Evolutionary conservation across 2,113 vertebrate species (phyloP).

Genomic region (Hemicordylus capensis): DNA sequence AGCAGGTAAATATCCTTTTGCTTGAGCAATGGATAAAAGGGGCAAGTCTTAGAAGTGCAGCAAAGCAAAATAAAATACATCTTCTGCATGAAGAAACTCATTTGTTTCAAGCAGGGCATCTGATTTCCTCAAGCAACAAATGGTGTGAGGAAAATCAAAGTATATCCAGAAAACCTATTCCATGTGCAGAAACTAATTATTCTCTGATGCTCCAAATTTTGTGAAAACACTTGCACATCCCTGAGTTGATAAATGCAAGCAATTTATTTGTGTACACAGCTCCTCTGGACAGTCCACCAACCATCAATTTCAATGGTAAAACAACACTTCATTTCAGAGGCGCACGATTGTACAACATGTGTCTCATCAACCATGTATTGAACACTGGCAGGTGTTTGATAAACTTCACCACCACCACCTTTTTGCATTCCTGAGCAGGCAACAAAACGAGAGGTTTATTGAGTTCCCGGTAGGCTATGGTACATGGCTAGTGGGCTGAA

Average conservation of each 20-base stretch:
- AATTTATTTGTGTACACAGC: background rate
- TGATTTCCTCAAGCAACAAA: background rate
- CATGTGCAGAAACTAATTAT: background rate
- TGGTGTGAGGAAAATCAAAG: background rate
- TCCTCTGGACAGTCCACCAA: background rate
- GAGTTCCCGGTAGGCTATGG: background rate
- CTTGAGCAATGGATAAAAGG: background rate
- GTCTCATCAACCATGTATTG: background rate
- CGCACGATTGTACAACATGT: background rate
- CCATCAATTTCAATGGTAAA: too few species aligned
- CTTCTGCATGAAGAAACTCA: background rate
- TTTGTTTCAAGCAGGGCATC: background rate
- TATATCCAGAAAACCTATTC: background rate
- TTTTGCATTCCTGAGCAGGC: background rate
- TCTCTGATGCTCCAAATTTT: background rate
- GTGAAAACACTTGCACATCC: background rate
- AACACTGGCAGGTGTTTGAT: background rate
- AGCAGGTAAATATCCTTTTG: conserved; percentile 24
- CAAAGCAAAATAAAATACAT: background rate
- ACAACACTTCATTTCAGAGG: background rate
- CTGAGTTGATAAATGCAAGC: too few species aligned
- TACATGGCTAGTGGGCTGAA: background rate
- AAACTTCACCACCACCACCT: background rate
- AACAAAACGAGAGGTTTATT: background rate
- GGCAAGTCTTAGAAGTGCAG: background rate